Conservation (phyloP, 2,797 vertebrate species). For the Halcyon leucocephala region DNA sequence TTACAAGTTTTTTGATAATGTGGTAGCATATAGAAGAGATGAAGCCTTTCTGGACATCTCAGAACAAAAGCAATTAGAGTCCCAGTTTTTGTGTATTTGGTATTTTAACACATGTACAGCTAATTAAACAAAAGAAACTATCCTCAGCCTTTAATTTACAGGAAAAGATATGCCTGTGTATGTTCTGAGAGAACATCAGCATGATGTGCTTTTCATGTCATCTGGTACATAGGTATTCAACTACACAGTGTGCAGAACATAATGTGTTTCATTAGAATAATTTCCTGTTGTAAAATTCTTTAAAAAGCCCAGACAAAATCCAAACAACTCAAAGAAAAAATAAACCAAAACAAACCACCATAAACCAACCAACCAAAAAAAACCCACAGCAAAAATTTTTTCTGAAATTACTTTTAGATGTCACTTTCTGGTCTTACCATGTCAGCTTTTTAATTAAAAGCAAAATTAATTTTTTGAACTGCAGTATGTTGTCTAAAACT, state of each 20-base stretch:
- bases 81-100: not conserved
- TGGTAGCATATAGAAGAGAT: not conserved
- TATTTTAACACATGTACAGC: not conserved
- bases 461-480: not conserved
- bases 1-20: not conserved
- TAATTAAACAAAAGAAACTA: conserved; percentile 35
- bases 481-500: not conserved
- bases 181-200: not conserved
- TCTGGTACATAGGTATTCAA: not conserved
- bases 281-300: not conserved
- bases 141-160: not conserved
- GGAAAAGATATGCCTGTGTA: not conserved
- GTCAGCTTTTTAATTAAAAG: not conserved
- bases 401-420: not conserved
- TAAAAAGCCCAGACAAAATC: not conserved
- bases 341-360: not conserved
- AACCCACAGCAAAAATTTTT: not conserved
- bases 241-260: not conserved
- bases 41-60: not conserved
- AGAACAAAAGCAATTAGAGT: conserved; percentile 21
- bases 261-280: not conserved
- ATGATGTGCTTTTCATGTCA: not conserved
- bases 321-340: not conserved
- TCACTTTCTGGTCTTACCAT: not conserved
- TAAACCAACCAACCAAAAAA: not conserved